phyloP scores from a whole-genome alignment of 2,113 vertebrate genomes.

The Dendropsophus ebraccatus region DNA sequence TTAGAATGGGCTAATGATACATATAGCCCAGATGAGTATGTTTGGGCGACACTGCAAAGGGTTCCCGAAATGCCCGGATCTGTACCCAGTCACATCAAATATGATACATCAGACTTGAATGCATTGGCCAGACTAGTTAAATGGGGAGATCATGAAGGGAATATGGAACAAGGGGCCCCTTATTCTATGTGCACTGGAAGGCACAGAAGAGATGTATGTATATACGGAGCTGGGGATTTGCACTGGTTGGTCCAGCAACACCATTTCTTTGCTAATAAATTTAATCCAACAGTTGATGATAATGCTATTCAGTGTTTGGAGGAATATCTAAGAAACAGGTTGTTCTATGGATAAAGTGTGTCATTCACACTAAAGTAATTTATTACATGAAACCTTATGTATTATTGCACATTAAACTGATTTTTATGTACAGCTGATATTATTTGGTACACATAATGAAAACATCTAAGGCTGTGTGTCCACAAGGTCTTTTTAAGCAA shows the following conservation, averaged over 20 bases:
- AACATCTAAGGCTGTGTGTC: no score
- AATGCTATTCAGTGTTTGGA: slow-evolving; percentile 83
- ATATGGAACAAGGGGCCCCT: slow-evolving; percentile 76
- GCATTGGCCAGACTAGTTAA: slow-evolving; percentile 84
- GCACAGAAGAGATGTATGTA: slow-evolving; percentile 76
- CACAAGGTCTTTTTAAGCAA: no score
- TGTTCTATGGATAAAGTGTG: slow-evolving; percentile 62
- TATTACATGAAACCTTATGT: neutral
- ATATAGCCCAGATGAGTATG: slow-evolving; percentile 89
- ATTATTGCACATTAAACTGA: neutral
- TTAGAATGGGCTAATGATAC: slow-evolving; percentile 89
- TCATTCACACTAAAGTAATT: neutral
- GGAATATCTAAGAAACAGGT: slow-evolving; percentile 76
- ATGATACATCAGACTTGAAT: slow-evolving; percentile 80
- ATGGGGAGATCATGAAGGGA: slow-evolving; percentile 79
- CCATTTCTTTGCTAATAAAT: slow-evolving; percentile 92
- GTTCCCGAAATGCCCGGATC: slow-evolving; percentile 81
- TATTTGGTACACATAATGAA: no score
- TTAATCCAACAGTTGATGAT: slow-evolving; percentile 83
- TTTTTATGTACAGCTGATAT: neutral
- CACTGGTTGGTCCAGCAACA: slow-evolving; percentile 81
- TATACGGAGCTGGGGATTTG: slow-evolving; percentile 86
- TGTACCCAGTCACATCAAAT: slow-evolving; percentile 74
- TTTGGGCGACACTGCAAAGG: slow-evolving; percentile 91
- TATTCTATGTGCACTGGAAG: slow-evolving; percentile 80